Percentiles rank a stretch among this genome's conserved stretches.
Conservation (phyloP, 2,113 vertebrate genomes). For the Ursus arctos region DNA sequence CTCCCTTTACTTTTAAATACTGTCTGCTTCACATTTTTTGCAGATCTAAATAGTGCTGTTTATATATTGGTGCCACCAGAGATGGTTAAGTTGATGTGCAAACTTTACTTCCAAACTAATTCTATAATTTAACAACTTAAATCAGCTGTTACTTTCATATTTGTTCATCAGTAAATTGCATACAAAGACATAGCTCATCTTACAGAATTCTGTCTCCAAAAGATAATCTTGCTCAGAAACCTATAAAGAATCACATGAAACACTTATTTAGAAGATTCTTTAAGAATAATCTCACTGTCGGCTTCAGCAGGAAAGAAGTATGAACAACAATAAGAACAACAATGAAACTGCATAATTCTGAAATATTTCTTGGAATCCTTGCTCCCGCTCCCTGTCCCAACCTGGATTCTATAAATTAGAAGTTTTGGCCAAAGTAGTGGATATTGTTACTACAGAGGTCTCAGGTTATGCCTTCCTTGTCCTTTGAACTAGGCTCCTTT, state of each 20-base stretch:
- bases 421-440: background rate
- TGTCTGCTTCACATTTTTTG: background rate
- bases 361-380: background rate
- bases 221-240: background rate
- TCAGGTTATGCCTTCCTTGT: background rate
- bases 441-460: background rate
- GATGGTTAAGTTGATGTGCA: background rate
- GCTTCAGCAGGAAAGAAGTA: background rate
- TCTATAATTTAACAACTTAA: background rate
- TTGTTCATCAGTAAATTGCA: background rate
- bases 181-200: background rate
- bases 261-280: background rate
- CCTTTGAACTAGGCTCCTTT: background rate
- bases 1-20: background rate
- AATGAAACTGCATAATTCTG: background rate
- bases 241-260: background rate
- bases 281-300: constrained; percentile 13
- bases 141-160: background rate
- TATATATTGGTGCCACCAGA: background rate
- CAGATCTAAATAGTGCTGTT: background rate
- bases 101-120: background rate
- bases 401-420: background rate
- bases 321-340: background rate
- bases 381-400: background rate
- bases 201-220: background rate